Base-by-base conservation (phyloP, 2,113 vertebrate species). In the Trichechus manatus region DNA sequence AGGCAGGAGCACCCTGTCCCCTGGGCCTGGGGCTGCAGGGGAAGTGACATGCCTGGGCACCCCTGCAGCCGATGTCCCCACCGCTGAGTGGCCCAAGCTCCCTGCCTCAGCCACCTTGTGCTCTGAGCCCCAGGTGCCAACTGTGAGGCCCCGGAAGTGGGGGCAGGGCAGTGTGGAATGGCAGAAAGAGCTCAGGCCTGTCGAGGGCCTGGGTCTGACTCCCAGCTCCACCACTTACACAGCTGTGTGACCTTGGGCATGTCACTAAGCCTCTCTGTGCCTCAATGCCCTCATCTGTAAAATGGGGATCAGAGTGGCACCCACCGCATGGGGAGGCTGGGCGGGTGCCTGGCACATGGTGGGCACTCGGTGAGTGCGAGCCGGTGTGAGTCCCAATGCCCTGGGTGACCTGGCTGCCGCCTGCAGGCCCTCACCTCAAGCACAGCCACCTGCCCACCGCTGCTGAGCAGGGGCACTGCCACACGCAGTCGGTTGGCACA, bases 361-460 rank as follows among this genome's bases (percentile, higher is more conserved):
- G 27, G 87, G 44, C 17, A 13, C 68, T 94, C 7, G 53, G 29
- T 64, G 44, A 47, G 36, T 11, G 9, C 6, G 56, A 82, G n/a
- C 11, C 33, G 5, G 47, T 25, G 17, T 61, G 81, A 23, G 56
- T 70, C 39, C 14, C 87, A 7, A 77, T 9, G 6, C 66, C 78
- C 72, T 15, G 13, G 68, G 31, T 68, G 64, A 84, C 6, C 59
- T 7, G 47, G 68, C 27, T 44, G 61, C 3, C 17, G 5, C 31
- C 1, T n/a, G 59, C 72, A 74, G 72, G 23, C 25, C 25, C 97
- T 98, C 79, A 98, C 99, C 99, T 99, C 99, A 0, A 99, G 98
- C 70, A 99, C 2, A 0, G 99, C 99, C 10, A 99, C 99, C 98
- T 99, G 99, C 25, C 99, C 99, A 0, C 99, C 99, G 0, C 99